Base-by-base conservation (phyloP, 2,888 invertebrate genomes). In the Proisotoma minuta region DNA sequence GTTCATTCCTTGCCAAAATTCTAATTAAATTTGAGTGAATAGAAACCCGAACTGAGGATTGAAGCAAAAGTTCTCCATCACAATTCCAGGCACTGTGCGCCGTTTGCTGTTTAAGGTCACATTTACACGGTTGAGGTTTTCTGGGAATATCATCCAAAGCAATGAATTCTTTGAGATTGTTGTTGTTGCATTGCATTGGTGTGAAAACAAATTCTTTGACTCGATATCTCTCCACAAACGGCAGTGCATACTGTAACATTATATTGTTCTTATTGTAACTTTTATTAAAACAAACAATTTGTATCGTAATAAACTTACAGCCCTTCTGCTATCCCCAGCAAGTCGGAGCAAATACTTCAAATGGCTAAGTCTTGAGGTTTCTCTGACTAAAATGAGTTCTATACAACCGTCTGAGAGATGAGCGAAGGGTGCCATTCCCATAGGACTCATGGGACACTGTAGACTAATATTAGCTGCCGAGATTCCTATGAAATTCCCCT, bases 371-470 rank as follows among this genome's bases (percentile, higher is more conserved):
- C 89, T 76, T 22, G 87, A 84, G 22, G 89, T 87, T 75, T 87
- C 85, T 49, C 83, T 82, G 39, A 90, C 85, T 43, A 91, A 77
- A 67, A 90, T 85, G 69, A 91, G 80, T 78, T 91, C 88, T 63
- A 88, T 81, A 76, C 84, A 86, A 27, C 91, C 91, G 77, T 91
- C 88, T 0, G 89, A 89, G 40, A 89, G 79, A 77, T 91, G 90
- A 76, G 86, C 85, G 74, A 83, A 84, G 1, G 88, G 88, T 49
- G 89, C 86, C 73, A 89, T 85, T 50, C 91, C 91, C 75, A 85
- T 83, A 1, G 88, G 88, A 74, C 85, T 85, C 67, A 87, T 82
- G 20, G 82, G 81, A 76, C 89, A 89, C 26, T 87, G 84, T 76
- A 90, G 90, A 43, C 86, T 86, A 51, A 89, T 84, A 75, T 88